Evolutionary conservation across 2,797 vertebrate genomes (phyloP), one percentile per base, ranked within the genome.

Genomic region (Tinamus major): DNA sequence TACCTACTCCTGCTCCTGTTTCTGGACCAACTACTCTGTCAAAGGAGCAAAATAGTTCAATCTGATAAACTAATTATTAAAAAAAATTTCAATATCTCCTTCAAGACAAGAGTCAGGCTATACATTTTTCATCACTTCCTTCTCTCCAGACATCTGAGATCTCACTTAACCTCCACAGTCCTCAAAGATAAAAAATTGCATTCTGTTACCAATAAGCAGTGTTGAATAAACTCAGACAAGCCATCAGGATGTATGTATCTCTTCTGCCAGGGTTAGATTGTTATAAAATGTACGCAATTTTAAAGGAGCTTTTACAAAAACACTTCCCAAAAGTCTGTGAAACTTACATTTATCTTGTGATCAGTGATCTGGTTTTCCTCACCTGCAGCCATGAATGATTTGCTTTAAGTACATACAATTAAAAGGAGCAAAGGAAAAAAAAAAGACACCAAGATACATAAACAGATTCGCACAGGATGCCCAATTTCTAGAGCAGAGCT

Each of bases 11-110:
- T 42, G 17, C 53, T 56, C 17, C 53, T 87, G 48, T 56, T 56
- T 56, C 58, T 71, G 42, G 42, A 49, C 11, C 72, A 89, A 61
- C 13, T 56, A 62, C 26, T 68, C 37, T 78, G 35, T 2, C 71
- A 91, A 75, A 74, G 19, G 13, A 83, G 53, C 53, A 92, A 82
- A 82, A 65, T 9, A 85, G 5, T 79, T 70, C 42, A 89, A 56
- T 24, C 35, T 68, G 69, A 79, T 48, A 82, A 92, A 71, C 23
- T 79, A 33, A 56, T 19, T 46, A 59, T 9, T 93, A 94, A 94
- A 89, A 64, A 18, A 11, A 39, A n/a, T 14, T 41, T 23, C 10
- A 29, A 42, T 62, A 78, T 62, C 18, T 61, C 31, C 11, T 33
- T 58, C 58, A 86, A 90, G 81, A 46, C 24, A 84, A 59, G n/a